These are phyloP conservation scores for Blastobasis adustella DNA, from an alignment of 2,888 invertebrate genomes.

Conservation along the genomic window DNA sequence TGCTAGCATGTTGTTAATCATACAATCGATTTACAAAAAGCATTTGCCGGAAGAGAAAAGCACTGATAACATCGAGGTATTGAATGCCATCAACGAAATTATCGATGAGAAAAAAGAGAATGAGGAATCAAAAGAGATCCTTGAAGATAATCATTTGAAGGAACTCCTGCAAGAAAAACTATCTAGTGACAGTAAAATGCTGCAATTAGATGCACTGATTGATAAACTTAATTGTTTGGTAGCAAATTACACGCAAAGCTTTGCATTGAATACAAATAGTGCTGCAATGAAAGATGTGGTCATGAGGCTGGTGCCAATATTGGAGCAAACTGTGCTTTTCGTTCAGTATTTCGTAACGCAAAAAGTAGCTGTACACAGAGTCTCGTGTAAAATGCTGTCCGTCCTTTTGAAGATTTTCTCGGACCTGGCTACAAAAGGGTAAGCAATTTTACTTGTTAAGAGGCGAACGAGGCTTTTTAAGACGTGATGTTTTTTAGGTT, in stretches of 20 bases:
- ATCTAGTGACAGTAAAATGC: constrained; percentile 70
- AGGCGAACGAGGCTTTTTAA: too few species aligned
- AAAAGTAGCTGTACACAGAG: constrained; percentile 84
- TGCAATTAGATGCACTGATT: constrained; percentile 72
- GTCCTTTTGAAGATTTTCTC: constrained; percentile 89
- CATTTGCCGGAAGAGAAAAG: constrained; percentile 40
- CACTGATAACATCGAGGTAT: constrained; percentile 38
- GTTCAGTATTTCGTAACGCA: constrained; percentile 87
- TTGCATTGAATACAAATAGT: constrained; percentile 32
- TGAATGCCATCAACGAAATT: constrained; percentile 51
- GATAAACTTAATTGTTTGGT: constrained; percentile 53
- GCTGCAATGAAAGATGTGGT: constrained; percentile 45
- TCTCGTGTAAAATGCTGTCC: constrained; percentile 88
- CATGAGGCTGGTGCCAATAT: constrained; percentile 76
- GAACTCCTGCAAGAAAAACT: constrained; percentile 78
- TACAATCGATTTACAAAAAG: constrained; percentile 58
- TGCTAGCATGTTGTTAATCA: constrained; percentile 44
- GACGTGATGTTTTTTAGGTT: too few species aligned
- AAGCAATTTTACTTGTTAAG: constrained; percentile 39
- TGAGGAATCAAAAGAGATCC: constrained; percentile 63
- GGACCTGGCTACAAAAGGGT: constrained; percentile 83
- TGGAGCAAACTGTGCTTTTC: constrained; percentile 85
- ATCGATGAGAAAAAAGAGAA: constrained; percentile 44
- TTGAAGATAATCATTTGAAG: constrained; percentile 80
- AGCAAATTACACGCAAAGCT: constrained; percentile 51